Conservation (phyloP, 2,113 vertebrate species). For the Dasyurus viverrinus region DNA sequence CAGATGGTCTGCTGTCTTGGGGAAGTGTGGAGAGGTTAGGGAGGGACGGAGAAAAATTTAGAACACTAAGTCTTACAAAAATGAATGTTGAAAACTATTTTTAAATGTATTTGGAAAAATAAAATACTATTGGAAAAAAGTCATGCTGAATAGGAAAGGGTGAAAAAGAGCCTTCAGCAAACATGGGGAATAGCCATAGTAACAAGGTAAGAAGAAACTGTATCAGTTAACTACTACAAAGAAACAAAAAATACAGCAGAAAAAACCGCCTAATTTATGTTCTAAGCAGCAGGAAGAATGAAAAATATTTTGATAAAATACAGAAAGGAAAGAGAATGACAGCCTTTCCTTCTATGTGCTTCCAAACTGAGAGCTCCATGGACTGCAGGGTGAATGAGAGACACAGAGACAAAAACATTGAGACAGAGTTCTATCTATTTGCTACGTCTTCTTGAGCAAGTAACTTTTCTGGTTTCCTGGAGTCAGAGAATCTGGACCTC, state of each 20-base stretch:
- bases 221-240: neutral
- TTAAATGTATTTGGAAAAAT: no score
- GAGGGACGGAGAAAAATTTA: no score
- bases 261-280: neutral
- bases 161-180: neutral
- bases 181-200: neutral
- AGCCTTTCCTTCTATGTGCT: neutral
- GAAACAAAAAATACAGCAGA: neutral
- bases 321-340: neutral
- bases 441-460: no score
- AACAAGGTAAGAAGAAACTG: neutral
- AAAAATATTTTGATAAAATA: neutral
- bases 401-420: accelerated
- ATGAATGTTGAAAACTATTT: no score
- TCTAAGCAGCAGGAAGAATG: neutral
- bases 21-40: no score
- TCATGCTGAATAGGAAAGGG: no score
- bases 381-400: neutral
- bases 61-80: no score
- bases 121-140: no score
- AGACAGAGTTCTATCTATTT: neutral
- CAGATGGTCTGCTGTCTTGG: no score
- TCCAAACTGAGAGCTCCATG: neutral
- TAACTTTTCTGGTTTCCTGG: neutral
- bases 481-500: neutral